phyloP scores from a whole-genome alignment of 2,797 vertebrate genomes.

The Phataginus tricuspis region DNA sequence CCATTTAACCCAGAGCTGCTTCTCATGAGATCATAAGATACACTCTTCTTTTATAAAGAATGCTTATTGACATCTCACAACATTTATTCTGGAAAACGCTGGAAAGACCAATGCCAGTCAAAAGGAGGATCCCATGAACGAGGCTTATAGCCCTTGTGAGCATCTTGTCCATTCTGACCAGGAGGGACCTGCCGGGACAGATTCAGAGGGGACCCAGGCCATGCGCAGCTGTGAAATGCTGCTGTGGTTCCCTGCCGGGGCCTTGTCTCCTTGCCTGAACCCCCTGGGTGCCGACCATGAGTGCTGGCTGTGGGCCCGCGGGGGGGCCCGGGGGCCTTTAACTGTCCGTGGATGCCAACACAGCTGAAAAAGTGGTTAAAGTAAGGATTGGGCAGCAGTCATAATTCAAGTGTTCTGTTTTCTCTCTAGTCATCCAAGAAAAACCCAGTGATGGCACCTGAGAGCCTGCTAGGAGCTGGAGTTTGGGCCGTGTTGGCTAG shows the following conservation, averaged over 20 bases:
- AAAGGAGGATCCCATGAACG: background rate
- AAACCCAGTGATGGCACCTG: background rate
- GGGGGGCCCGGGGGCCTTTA: background rate
- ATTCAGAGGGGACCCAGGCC: background rate
- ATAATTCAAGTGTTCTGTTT: slow-evolving; percentile 6
- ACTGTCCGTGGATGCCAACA: background rate
- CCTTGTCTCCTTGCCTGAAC: background rate
- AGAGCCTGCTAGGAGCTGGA: background rate
- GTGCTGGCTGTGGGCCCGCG: no score
- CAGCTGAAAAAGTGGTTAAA: background rate
- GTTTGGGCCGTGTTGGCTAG: background rate
- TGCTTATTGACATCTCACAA: background rate
- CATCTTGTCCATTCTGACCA: background rate
- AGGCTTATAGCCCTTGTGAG: background rate
- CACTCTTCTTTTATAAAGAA: background rate
- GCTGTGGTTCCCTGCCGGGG: background rate
- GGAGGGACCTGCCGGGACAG: background rate
- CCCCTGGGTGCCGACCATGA: background rate
- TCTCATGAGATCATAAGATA: background rate
- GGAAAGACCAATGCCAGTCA: background rate
- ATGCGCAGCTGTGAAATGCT: fast-evolving
- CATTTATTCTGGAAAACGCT: background rate
- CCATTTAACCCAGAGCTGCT: background rate
- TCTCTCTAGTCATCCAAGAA: background rate
- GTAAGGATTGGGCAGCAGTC: background rate